phyloP scores from a whole-genome alignment of 2,113 vertebrate species.

The Apteryx owenii region DNA sequence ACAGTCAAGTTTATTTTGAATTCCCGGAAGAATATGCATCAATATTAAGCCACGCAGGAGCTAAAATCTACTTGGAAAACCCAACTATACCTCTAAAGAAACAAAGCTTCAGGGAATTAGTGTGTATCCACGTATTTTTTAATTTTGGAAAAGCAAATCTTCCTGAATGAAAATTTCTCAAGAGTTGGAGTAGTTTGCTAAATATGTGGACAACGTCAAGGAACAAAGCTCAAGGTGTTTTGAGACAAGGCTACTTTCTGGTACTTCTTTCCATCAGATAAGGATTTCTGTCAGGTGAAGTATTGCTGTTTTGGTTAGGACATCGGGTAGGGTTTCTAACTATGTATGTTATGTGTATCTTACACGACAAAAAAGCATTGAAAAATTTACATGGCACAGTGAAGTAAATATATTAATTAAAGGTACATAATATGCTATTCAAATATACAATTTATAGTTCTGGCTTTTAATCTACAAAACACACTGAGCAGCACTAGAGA shows the following conservation, averaged over 20 bases:
- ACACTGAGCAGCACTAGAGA: neutral
- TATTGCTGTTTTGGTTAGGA: neutral
- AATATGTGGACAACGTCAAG: neutral
- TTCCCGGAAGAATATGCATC: neutral
- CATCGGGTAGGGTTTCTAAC: neutral
- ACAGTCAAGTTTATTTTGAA: neutral
- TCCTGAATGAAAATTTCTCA: neutral
- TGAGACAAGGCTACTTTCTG: neutral
- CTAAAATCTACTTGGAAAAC: neutral
- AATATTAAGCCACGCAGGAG: neutral
- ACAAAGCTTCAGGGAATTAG: neutral
- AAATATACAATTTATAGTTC: neutral
- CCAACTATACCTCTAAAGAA: neutral
- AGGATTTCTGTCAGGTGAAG: neutral
- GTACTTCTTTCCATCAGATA: neutral
- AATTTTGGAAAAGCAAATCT: neutral
- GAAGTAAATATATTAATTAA: neutral
- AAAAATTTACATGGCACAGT: neutral
- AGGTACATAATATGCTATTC: neutral
- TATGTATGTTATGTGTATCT: neutral
- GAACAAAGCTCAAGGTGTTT: neutral
- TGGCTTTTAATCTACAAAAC: neutral
- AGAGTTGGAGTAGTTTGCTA: neutral
- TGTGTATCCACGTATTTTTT: neutral
- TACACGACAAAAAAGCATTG: neutral